Conservation (phyloP, 2,113 vertebrate species). For the Vidua macroura region DNA sequence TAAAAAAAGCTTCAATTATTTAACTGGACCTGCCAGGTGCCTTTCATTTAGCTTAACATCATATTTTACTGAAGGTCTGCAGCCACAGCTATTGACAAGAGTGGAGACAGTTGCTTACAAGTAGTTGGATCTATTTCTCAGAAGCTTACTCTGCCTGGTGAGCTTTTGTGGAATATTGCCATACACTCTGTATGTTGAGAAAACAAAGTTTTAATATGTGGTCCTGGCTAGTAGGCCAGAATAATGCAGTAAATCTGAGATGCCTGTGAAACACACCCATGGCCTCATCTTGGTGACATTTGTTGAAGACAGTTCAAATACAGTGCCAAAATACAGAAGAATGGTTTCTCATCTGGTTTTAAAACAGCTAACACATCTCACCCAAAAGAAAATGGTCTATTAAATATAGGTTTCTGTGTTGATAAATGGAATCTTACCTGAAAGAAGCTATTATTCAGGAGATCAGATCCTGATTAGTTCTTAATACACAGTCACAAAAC, state of each 20-base stretch:
- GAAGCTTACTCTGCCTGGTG: not conserved
- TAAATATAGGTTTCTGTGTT: not conserved
- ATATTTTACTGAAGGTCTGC: not conserved
- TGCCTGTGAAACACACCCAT: not conserved
- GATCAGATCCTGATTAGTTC: not conserved
- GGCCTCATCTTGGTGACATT: not conserved
- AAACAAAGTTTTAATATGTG: not conserved
- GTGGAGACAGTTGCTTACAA: not conserved
- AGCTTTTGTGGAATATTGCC: not conserved
- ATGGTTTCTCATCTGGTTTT: not conserved
- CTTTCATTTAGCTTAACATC: conserved; percentile 9
- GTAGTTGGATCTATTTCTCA: not conserved
- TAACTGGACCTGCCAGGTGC: not conserved
- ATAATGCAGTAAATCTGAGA: not conserved
- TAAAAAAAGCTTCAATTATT: not conserved
- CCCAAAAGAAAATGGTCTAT: not conserved
- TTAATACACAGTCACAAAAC: not conserved
- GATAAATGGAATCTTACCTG: not conserved
- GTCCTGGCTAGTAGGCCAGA: not conserved
- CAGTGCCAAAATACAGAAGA: not conserved
- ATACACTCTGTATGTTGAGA: not conserved
- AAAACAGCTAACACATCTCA: not conserved
- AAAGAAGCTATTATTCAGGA: not conserved
- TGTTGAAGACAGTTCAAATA: not conserved
- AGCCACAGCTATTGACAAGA: not conserved